Evolutionary conservation across 2,888 invertebrate species (phyloP), one percentile per base, ranked within the genome.

Genomic region (Baronia brevicornis): DNA sequence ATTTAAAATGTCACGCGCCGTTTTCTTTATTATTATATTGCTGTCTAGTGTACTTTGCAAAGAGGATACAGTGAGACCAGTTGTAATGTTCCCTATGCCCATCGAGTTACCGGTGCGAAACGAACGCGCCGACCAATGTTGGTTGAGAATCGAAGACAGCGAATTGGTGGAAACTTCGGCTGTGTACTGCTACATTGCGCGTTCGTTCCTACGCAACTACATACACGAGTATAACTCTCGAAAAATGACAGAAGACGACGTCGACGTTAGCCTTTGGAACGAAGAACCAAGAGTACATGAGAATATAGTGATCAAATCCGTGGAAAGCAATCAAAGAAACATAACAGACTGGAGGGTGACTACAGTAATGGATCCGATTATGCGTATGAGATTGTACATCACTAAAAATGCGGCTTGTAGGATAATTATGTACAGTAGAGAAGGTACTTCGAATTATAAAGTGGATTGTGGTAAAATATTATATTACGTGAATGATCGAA

Each of bases 1-100:
- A 65, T 61, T 64, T 65, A 75, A 74, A 75, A 75, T 75, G 75
- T 72, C 74, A 63, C 46, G 61, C 45, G 38, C 14, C 15, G 22
- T 36, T 29, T 12, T 49, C 46, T 44, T 60, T 36, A 36, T 55
- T 36, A 37, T 45, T 36, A 41, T 41, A 49, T 36, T 58, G 35
- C 20, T 60, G 34, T 38, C 54, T 33, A 42, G 43, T 23, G 57
- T 51, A 30, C 33, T 48, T 27, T 44, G 51, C 23, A 39, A 43
- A 41, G 49, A 50, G 26, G 54, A 42, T 12, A 46, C 37, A 12
- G 44, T 35, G 5, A 60, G 54, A 41, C 59, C 66, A 11, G 57
- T 62, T 24, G 18, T 36, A 39, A 38, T 60, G 17, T 58, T 73
- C 17, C 73, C 74, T 1, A 41, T 75, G 36, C 75, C 75, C 4